Evolutionary conservation across 2,888 invertebrate genomes (phyloP), one percentile per base, ranked within the genome.

Genomic region (Sericinus montela): DNA sequence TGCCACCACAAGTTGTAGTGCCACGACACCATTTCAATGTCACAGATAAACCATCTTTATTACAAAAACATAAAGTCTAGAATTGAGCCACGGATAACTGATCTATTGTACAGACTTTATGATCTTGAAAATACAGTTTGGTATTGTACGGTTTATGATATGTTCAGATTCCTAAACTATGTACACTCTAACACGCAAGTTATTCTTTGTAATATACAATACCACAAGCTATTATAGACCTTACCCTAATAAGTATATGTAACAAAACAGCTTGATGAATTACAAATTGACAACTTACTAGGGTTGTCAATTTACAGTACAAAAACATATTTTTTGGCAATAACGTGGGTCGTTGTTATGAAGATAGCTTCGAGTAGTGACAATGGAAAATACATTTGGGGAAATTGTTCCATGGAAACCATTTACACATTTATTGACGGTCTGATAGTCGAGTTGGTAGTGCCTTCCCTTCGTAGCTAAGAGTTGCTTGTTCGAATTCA

Each of bases 261-360:
- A 10, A 32, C n/a, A 34, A 38, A 29, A 29, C 29, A 8, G 29
- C 29, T 9, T 37, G 37, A 28, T 19, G 5, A 19, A 19, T 19
- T 19, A 5, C 2, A 19, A 2, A 19, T 10, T 29, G 3, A 10
- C 7, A 8, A 35, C 15, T 14, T 1, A 8, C 3, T 1, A 15
- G 14, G 1, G 6, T 14, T 8, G 23, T 19, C 23, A 35, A 35
- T 13, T 9, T 14, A n/a, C 14, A 14, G 8, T 41, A 41, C 10
- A 29, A 43, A 16, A 45, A 29, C 16, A 29, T 45, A 11, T 29
- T 37, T 44, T 45, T 45, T 37, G 14, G 1, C 37, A 45, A 29
- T 45, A 37, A 13, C 9, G 14, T 14, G n/a, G 1, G 25, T 8
- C 23, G 34, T 39, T 39, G 45, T 46, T 39, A 34, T 14, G 43